phyloP scores from a whole-genome alignment of 2,113 vertebrate species.

The Atractosteus spatula region DNA sequence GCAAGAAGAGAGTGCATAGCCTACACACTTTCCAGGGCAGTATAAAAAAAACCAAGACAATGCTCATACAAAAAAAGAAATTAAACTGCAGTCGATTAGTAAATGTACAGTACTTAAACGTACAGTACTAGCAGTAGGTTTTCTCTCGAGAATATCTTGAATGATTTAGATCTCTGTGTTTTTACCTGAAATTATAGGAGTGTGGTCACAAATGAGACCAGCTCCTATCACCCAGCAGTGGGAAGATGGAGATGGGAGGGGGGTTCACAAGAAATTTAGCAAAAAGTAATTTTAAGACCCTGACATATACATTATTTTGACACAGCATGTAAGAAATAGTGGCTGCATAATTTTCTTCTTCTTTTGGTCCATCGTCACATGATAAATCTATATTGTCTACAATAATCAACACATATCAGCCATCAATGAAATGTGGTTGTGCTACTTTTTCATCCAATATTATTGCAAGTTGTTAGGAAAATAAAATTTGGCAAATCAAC shows the following conservation, averaged over 20 bases:
- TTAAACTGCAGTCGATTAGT: conserved; percentile 44
- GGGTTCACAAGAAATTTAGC: conserved; percentile 71
- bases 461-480: conserved; percentile 67
- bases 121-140: conserved; percentile 44
- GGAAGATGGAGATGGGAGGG: conserved; percentile 52
- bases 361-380: conserved; percentile 50
- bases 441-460: conserved; percentile 40
- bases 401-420: conserved; percentile 28
- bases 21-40: conserved; percentile 38
- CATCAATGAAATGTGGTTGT: conserved; percentile 33
- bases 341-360: conserved; percentile 46
- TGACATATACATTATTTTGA: conserved; percentile 28
- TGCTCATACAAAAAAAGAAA: conserved; percentile 50
- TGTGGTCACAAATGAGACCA: conserved; percentile 70
- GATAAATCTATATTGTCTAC: conserved; percentile 30
- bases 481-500: conserved; percentile 92
- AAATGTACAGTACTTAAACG: conserved; percentile 32
- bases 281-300: conserved; percentile 19
- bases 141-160: conserved; percentile 31
- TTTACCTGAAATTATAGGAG: conserved; percentile 30
- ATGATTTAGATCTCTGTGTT: conserved; percentile 20
- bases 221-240: conserved; percentile 66
- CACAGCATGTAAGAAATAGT: conserved; percentile 40
- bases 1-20: conserved; percentile 38
- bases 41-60: conserved; percentile 42